Evolutionary conservation across 2,888 invertebrate genomes (phyloP), one percentile per base, ranked within the genome.

Genomic region (Amorpha juglandis): DNA sequence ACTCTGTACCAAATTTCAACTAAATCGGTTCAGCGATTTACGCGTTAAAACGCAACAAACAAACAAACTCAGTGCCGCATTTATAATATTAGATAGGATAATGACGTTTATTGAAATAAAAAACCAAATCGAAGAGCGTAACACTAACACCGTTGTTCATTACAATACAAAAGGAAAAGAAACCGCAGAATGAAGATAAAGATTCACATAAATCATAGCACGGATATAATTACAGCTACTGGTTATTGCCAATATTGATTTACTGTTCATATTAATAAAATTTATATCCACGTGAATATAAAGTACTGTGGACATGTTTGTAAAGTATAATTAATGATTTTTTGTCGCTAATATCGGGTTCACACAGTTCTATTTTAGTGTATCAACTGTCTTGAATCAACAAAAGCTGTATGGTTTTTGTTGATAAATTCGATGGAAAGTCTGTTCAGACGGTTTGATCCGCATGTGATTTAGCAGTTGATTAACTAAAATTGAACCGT

Each of bases 181-280:
- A 58, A 58, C 58, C 75, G 72, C 75, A 74, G 71, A 70, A 75
- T 69, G 65, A 38, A 35, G 68, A 63, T 52, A 64, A 51, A 65
- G 50, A 64, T 62, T 21, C 47, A 62, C 45, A 66, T 35, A 63
- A 52, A 48, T 64, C 45, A 67, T 50, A 12, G 19, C 55, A 58
- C 16, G 50, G 47, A 35, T 33, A 38, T 63, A 63, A 50, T 58
- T 65, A 62, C 38, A 50, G 50, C 62, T 58, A 51, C 51, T 58
- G 65, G 58, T 65, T 51, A 65, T 50, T 62, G 58, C 58, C 42
- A 38, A 58, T 58, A 19, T 42, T 42, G 58, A 58, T 58, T 58
- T 58, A 58, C 19, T 42, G 42, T 38, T 19, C 38, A 58, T 42
- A 58, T 58, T 58, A 58, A 42, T 58, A 42, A 58, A 58, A 58